A percentile compares a stretch with the other conserved stretches of the same genome.
Conservation (phyloP, 1,140 invertebrate genomes). For the Trichoplusia ni region DNA sequence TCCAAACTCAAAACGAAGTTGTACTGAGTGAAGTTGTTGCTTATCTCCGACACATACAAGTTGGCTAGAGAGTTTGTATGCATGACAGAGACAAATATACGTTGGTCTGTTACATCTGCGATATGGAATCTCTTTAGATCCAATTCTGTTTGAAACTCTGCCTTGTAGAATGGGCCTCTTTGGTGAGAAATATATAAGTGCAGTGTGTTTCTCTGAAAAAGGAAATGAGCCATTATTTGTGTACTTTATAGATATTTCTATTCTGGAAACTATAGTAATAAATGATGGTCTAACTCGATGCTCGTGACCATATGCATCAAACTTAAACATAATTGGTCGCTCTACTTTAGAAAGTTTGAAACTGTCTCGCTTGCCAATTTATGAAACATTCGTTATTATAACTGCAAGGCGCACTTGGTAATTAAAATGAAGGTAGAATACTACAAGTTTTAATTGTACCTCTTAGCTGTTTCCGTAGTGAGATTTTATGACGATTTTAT, state of each 20-base stretch:
- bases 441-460: too few species aligned
- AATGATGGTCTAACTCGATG: too few species aligned
- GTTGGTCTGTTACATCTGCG: conserved; percentile 90
- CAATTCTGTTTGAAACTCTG: conserved; percentile 88
- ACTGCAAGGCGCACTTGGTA: too few species aligned
- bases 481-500: too few species aligned
- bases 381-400: too few species aligned
- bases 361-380: too few species aligned
- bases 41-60: conserved; percentile 89
- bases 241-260: background rate
- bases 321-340: background rate
- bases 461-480: too few species aligned
- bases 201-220: conserved; percentile 83
- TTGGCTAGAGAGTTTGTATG: conserved; percentile 88
- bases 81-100: conserved; percentile 92
- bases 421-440: too few species aligned
- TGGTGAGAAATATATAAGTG: conserved; percentile 91
- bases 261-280: too few species aligned
- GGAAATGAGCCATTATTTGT: conserved; percentile 34
- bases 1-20: conserved; percentile 91
- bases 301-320: background rate
- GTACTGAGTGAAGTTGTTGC: conserved; percentile 80
- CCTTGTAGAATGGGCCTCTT: conserved; percentile 85
- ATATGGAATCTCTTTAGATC: conserved; percentile 89
- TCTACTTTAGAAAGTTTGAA: too few species aligned